Conservation (phyloP, 2,797 vertebrate genomes). For the Tachyglossus aculeatus region DNA sequence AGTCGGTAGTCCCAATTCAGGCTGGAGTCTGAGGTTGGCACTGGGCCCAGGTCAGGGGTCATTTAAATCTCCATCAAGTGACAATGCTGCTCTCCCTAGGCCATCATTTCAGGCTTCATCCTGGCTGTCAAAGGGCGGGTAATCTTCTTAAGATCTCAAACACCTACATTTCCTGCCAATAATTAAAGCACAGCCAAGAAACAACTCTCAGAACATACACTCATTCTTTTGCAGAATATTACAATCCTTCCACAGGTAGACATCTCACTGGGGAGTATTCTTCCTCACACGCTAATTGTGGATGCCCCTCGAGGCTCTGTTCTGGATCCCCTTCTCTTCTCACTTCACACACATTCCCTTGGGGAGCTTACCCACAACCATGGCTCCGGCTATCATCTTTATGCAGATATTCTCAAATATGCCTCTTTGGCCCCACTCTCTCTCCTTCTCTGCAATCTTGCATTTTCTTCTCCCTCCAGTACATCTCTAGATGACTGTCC, state of each 20-base stretch:
- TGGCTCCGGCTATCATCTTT: too few species aligned
- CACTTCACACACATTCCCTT: not conserved
- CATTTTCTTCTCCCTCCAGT: too few species aligned
- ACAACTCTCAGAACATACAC: accelerated
- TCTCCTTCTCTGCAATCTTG: too few species aligned
- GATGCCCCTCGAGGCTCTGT: not conserved
- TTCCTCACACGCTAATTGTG: not conserved
- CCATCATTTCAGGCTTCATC: not conserved
- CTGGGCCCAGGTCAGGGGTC: not conserved
- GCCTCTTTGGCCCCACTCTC: too few species aligned
- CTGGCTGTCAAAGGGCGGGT: not conserved
- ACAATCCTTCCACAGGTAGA: too few species aligned
- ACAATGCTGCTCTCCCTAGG: not conserved
- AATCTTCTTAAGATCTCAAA: not conserved
- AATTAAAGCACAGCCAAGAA: not conserved
- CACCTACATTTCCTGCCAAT: not conserved
- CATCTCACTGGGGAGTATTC: too few species aligned
- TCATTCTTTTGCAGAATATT: too few species aligned
- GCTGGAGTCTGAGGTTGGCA: not conserved
- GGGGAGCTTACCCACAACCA: too few species aligned
- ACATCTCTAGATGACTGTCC: too few species aligned
- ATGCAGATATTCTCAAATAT: too few species aligned
- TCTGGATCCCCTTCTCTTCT: not conserved
- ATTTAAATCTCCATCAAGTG: not conserved
- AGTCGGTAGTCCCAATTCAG: not conserved